Base-by-base conservation (phyloP, 2,797 vertebrate species). In the Mareca strepera region DNA sequence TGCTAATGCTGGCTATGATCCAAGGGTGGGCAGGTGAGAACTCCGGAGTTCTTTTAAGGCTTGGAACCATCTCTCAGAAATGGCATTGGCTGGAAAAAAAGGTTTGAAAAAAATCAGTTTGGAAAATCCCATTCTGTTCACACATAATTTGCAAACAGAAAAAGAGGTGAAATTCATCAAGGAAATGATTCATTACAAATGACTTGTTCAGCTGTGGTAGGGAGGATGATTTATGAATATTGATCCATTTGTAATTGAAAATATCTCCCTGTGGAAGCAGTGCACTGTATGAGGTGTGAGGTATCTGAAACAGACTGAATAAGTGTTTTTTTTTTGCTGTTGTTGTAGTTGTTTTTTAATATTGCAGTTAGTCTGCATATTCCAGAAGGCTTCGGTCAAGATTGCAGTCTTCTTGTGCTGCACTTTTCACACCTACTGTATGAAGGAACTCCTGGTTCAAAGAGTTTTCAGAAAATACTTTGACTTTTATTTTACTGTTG, bases 141-240 rank as follows among this genome's bases (percentile, higher is more conserved):
- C 29, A 15, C 4, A 11, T 95, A 86, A 91, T 96, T 94, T 90
- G 82, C 88, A 56, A 92, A 92, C 63, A 82, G 92, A 70, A 70
- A 74, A 93, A 92, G 91, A 94, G 70, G 74, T 11, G 4, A 91
- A 96, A 96, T 96, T 88, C 33, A 84, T 96, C 82, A 96, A 84
- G 94, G 94, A 95, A 90, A 94, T 91, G 77, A 94, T 91, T 96
- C 66, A 56, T 91, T 94, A 73, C 82, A 92, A 86, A 90, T 93
- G 20, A 94, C 92, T 93, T 94, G 77, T 88, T 96, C 82, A 74
- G 88, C 88, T 90, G 83, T 75, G 90, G 75, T 85, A 64, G 68
- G 59, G 86, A 88, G 77, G 77, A 70, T 43, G 22, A 86, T 84
- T 95, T 96, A 88, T 94, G 70, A 88, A 72, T 92, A 94, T 92